Evolutionary conservation across 2,113 vertebrate species (phyloP).

Genomic region (Ovis canadensis): DNA sequence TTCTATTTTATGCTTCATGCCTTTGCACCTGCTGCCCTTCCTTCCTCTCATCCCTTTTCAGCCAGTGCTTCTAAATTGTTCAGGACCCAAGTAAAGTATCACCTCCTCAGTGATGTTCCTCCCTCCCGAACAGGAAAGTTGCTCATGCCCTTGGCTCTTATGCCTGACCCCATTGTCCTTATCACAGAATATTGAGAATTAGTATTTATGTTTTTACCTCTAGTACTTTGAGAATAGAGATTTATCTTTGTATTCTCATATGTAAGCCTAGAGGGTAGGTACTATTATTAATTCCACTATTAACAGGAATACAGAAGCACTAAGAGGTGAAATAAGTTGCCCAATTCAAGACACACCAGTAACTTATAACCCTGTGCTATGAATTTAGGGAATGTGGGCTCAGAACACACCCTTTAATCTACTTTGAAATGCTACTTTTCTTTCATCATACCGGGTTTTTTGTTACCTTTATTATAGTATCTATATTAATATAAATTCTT

Average conservation of each 20-base stretch:
- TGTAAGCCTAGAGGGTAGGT: neutral
- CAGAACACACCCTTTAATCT: neutral
- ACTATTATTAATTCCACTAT: neutral
- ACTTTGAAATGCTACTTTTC: neutral
- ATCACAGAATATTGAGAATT: neutral
- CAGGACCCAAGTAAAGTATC: neutral
- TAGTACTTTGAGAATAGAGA: neutral
- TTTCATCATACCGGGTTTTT: neutral
- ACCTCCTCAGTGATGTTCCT: neutral
- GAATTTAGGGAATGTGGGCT: neutral
- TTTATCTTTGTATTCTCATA: neutral
- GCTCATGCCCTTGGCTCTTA: neutral
- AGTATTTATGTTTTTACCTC: neutral
- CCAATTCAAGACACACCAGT: neutral
- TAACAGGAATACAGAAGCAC: neutral
- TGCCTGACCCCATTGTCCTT: neutral
- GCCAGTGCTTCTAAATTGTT: neutral
- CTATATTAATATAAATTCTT: neutral
- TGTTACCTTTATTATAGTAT: neutral
- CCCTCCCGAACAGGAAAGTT: neutral
- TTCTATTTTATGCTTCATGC: neutral
- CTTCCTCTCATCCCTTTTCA: neutral
- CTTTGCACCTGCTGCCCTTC: neutral
- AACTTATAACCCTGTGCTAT: neutral
- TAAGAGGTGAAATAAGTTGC: neutral